These are phyloP conservation scores for Paguma larvata DNA, from an alignment of 2,797 vertebrate species.

Conservation along the genomic window DNA sequence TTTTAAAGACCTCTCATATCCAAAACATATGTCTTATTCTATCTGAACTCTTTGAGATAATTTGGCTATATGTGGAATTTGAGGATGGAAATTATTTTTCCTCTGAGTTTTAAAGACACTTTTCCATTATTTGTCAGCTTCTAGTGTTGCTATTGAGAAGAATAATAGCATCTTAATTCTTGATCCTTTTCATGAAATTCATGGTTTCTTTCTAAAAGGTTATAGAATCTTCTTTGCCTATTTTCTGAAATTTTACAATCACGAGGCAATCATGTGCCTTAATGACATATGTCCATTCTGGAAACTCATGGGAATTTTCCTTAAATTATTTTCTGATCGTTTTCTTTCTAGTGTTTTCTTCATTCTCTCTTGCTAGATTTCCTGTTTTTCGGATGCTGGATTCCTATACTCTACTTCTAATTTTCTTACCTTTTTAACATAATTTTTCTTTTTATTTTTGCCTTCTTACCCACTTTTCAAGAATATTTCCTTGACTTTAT, in stretches of 20 bases:
- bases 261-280: neutral
- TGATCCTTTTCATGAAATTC: neutral
- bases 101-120: neutral
- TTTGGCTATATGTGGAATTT: neutral
- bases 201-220: neutral
- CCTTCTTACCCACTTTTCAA: neutral
- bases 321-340: neutral
- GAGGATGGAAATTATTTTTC: neutral
- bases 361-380: neutral
- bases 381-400: neutral
- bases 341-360: neutral
- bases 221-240: neutral
- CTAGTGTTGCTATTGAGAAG: neutral
- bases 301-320: neutral
- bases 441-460: neutral
- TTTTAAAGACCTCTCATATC: neutral
- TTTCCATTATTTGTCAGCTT: neutral
- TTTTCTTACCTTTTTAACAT: neutral
- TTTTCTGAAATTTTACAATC: neutral
- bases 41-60: neutral
- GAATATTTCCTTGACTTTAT: neutral
- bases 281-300: neutral
- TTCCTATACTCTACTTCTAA: neutral
- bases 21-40: neutral
- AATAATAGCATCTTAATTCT: neutral